Evolutionary conservation across 2,113 vertebrate genomes (phyloP), one percentile per base, ranked within the genome.

Genomic region (Aix galericulata): DNA sequence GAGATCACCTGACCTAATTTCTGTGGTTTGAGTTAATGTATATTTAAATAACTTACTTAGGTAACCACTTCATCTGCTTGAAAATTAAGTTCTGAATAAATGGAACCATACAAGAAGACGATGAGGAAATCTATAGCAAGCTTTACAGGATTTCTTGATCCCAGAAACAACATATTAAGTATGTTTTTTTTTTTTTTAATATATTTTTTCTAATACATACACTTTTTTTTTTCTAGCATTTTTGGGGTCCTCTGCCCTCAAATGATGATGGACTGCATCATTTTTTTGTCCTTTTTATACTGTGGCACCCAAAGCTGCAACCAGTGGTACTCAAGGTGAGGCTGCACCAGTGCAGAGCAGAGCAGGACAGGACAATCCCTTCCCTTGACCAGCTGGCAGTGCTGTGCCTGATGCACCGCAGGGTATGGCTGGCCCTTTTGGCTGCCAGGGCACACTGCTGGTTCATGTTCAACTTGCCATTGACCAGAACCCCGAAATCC

Each of bases 71-170:
- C 15, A 72, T 56, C 16, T 63, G 16, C 23, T 68, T 46, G n/a
- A 88, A 96, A 85, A 89, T 5, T 55, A 46, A 40, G 18, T 72
- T 87, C 79, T 68, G 74, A 87, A 55, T 78, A 20, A 67, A 82
- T 8, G 4, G 23, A 79, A 48, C 46, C 46, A 34, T 64, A 55
- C 7, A 64, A 89, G 42, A 82, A 46, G 14, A 82, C 59, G 18
- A 48, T 29, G 1, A 63, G 32, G 4, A 91, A 82, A 88, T 42
- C 27, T 90, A 38, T 25, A 76, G 23, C 58, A 85, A 85, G 62
- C 27, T 82, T 93, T 52, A 63, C 12, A n/a, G 16, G 17, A 59
- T 53, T 6, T 44, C 21, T 79, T 60, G 8, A 72, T 50, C 17
- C 42, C 31, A 55, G 74, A 72, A 84, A 82, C 8, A 52, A 13